Evolutionary conservation across 1,140 invertebrate species (phyloP).

Genomic region (Centruroides sculpturatus): DNA sequence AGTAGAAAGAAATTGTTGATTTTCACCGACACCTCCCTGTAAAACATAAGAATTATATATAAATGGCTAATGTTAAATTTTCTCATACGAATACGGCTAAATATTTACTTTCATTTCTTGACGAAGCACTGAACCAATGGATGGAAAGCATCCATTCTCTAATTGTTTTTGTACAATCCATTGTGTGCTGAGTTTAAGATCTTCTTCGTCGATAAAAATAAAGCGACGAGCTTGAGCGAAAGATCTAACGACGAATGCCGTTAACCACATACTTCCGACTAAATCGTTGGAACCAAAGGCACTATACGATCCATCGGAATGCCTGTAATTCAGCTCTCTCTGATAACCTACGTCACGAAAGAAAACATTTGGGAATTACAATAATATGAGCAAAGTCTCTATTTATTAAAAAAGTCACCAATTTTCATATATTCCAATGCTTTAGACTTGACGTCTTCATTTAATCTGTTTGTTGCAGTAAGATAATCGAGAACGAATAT

Average conservation of each 20-base stretch:
- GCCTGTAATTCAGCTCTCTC: constrained; percentile 54
- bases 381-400: not conserved
- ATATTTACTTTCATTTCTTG: too few relatives aligned
- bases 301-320: constrained; percentile 61
- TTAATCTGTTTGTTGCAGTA: constrained; percentile 30
- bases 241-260: constrained; percentile 61
- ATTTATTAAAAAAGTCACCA: constrained; percentile 27
- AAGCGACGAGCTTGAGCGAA: constrained; percentile 46
- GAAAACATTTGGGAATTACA: not conserved
- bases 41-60: not conserved
- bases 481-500: constrained; percentile 52
- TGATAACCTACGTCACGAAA: constrained; percentile 41
- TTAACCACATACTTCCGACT: constrained; percentile 63
- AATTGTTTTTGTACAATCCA: constrained; percentile 32
- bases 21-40: constrained; percentile 40
- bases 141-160: constrained; percentile 14
- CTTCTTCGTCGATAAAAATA: constrained; percentile 45
- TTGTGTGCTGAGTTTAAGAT: constrained; percentile 27
- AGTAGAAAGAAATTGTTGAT: constrained; percentile 38
- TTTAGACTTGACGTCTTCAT: constrained; percentile 35
- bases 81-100: too few relatives aligned
- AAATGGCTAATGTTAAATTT: too few relatives aligned
- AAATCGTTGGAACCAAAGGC: constrained; percentile 51
- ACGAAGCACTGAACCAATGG: not conserved
- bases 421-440: constrained; percentile 48